Conservation (phyloP, 2,888 invertebrate genomes). For the Tuta absoluta region DNA sequence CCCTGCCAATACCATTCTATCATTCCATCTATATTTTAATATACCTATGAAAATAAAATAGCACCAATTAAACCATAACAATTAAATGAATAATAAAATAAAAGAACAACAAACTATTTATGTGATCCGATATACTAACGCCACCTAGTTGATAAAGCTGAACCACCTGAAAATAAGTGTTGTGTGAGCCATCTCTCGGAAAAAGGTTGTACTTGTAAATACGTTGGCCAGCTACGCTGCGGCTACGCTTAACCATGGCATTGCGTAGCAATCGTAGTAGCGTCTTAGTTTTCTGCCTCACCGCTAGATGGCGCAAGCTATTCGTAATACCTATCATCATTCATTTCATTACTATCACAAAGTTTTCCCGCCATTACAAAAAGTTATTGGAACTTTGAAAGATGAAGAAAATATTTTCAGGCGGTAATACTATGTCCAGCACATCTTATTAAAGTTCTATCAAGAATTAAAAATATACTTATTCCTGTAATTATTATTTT, state of each 20-base stretch:
- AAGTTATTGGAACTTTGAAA: neutral
- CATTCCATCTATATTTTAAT: too few relatives aligned
- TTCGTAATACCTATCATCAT: too few relatives aligned
- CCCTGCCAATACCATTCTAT: too few relatives aligned
- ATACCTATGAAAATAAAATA: too few relatives aligned
- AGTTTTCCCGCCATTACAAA: constrained; percentile 10
- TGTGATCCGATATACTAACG: neutral
- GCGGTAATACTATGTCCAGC: too few relatives aligned
- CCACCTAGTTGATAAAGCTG: neutral
- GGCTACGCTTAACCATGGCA: too few relatives aligned
- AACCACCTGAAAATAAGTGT: neutral
- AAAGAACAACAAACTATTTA: neutral
- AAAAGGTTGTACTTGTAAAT: neutral
- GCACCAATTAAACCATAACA: too few relatives aligned
- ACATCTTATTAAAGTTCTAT: too few relatives aligned
- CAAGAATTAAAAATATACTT: too few relatives aligned
- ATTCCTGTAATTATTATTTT: too few relatives aligned
- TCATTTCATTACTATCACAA: neutral
- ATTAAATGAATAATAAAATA: too few relatives aligned
- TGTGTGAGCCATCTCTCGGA: constrained; percentile 1
- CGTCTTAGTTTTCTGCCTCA: neutral
- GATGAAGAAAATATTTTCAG: neutral
- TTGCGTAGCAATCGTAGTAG: neutral
- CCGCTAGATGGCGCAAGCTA: neutral
- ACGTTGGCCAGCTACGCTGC: too few relatives aligned